phyloP scores from a whole-genome alignment of 1,140 invertebrate species.

The Drosophila guanche region DNA sequence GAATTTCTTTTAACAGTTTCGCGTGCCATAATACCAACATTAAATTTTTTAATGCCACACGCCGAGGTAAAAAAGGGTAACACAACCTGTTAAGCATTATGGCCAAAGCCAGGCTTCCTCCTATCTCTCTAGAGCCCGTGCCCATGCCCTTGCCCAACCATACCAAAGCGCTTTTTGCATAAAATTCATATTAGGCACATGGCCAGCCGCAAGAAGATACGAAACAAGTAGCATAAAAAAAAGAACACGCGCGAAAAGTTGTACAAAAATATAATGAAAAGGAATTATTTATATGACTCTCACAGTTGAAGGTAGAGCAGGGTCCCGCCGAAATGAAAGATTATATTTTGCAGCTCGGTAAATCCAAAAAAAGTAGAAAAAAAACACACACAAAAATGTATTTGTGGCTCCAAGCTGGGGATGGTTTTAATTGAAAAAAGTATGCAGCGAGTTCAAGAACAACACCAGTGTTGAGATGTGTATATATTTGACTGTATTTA shows the following conservation, averaged over 20 bases:
- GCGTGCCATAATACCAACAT: conserved; percentile 53
- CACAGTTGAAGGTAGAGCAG: conserved; percentile 3
- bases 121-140: no score
- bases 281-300: conserved; percentile 74
- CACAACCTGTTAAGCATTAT: conserved; percentile 56
- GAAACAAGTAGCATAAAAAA: conserved; percentile 52
- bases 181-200: conserved; percentile 80
- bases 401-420: conserved; percentile 7
- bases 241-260: conserved; percentile 53
- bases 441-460: conserved; percentile 23
- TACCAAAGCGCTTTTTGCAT: conserved; percentile 55
- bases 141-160: conserved; percentile 13
- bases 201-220: conserved; percentile 58
- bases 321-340: conserved; percentile 48
- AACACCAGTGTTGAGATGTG: neutral
- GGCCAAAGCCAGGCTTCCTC: conserved; percentile 30
- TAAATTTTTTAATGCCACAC: conserved; percentile 61
- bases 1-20: conserved; percentile 20
- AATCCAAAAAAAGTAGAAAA: conserved; percentile 18
- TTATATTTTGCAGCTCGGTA: conserved; percentile 42
- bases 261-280: conserved; percentile 69
- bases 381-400: conserved; percentile 23
- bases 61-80: conserved; percentile 26
- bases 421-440: conserved; percentile 63
- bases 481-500: neutral